Percentiles rank a stretch among this genome's conserved stretches.
Evolutionary conservation across 1,140 invertebrate species (phyloP).

Genomic region (Atta cephalotes): DNA sequence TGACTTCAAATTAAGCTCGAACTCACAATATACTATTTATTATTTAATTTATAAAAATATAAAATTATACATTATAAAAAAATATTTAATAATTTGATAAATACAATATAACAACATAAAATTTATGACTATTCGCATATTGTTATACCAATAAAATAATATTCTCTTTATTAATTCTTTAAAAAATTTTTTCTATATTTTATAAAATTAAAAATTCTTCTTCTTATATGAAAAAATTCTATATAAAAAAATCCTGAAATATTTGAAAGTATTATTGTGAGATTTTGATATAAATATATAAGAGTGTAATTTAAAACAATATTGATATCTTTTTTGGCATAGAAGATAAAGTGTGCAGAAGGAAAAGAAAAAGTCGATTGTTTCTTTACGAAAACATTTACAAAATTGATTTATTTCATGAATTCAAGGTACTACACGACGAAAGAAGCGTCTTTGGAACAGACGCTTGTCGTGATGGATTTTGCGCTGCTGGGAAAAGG

Average conservation of each 20-base stretch:
- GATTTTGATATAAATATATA: background rate
- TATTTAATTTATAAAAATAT: no score
- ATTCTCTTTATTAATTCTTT: no score
- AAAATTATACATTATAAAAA: no score
- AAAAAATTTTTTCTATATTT: no score
- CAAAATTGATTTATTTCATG: conserved; percentile 82
- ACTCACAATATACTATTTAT: no score
- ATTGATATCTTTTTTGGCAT: background rate
- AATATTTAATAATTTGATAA: no score
- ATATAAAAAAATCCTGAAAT: background rate
- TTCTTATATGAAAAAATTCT: no score
- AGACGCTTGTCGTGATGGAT: conserved; percentile 73
- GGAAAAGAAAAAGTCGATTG: background rate
- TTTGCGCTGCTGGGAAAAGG: conserved; percentile 63
- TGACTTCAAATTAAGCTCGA: no score
- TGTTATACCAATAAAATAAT: no score
- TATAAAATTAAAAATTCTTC: no score
- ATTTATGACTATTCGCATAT: no score
- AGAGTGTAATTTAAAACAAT: background rate
- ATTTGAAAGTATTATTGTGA: background rate
- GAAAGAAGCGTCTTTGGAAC: conserved; percentile 75
- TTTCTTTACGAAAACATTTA: conserved; percentile 82
- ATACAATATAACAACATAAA: no score
- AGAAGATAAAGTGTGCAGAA: background rate
- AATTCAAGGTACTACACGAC: conserved; percentile 77